A percentile compares a stretch with the other conserved stretches of the same genome.
Evolutionary conservation across 1,140 invertebrate genomes (phyloP).

Genomic region (Drosophila kepulauana): DNA sequence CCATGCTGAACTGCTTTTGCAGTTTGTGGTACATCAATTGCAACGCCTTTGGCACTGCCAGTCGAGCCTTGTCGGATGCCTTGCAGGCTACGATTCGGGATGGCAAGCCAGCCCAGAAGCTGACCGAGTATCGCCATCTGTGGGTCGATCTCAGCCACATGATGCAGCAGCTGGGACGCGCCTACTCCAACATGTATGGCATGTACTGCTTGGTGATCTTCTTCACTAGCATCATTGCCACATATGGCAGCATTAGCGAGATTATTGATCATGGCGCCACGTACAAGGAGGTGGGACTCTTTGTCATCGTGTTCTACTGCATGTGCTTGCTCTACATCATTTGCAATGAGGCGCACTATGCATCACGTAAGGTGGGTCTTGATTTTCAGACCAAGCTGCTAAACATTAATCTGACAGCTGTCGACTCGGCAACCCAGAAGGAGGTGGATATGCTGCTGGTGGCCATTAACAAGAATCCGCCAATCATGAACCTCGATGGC

Average conservation of each 20-base stretch:
- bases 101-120: conserved; percentile 87
- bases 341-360: conserved; percentile 89
- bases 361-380: conserved; percentile 88
- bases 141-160: conserved; percentile 90
- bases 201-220: conserved; percentile 90
- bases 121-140: conserved; percentile 88
- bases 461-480: conserved; percentile 89
- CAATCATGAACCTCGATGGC: conserved; percentile 89
- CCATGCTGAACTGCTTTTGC: conserved; percentile 89
- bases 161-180: conserved; percentile 90
- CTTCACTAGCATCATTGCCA: conserved; percentile 89
- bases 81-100: conserved; percentile 87
- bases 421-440: conserved; percentile 87
- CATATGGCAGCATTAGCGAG: conserved; percentile 89
- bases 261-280: conserved; percentile 89
- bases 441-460: conserved; percentile 90
- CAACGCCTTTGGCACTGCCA: conserved; percentile 88
- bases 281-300: conserved; percentile 89
- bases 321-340: conserved; percentile 89
- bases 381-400: conserved; percentile 88
- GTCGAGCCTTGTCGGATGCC: conserved; percentile 87
- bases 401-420: conserved; percentile 88
- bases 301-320: conserved; percentile 89
- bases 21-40: conserved; percentile 89
- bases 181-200: conserved; percentile 90